Percentiles rank a stretch among this genome's conserved stretches.
Evolutionary conservation across 2,113 vertebrate genomes (phyloP).

Genomic region (Leucosticte australis): DNA sequence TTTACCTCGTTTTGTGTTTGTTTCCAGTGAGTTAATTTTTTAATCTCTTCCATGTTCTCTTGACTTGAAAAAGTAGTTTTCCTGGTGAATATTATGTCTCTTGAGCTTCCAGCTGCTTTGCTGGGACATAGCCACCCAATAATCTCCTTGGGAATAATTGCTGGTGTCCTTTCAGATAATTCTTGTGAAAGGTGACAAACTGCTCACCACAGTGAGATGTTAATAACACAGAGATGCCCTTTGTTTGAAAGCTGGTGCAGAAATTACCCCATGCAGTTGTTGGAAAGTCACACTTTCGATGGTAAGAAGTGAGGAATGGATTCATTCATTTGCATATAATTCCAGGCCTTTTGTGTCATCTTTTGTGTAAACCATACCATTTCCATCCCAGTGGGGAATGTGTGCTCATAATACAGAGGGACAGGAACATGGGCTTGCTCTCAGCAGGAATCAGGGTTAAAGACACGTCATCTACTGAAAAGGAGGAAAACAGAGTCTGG

Average conservation of each 20-base stretch:
- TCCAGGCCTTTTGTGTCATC: slow-evolving; percentile 66
- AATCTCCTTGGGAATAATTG: slow-evolving; percentile 76
- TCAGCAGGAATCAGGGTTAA: slow-evolving; percentile 4
- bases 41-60: not conserved
- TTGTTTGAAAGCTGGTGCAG: slow-evolving; percentile 62
- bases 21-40: not conserved
- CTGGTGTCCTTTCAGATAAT: slow-evolving; percentile 76
- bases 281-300: slow-evolving; percentile 54
- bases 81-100: not conserved
- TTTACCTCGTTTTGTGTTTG: not conserved
- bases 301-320: not conserved
- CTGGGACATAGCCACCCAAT: slow-evolving; percentile 57
- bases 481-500: not conserved
- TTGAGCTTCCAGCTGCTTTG: slow-evolving; percentile 37
- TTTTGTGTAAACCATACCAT: slow-evolving; percentile 66
- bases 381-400: slow-evolving; percentile 51
- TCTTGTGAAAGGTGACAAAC: slow-evolving; percentile 74
- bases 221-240: slow-evolving; percentile 73
- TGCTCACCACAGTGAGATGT: slow-evolving; percentile 65
- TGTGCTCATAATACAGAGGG: slow-evolving; percentile 15
- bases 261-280: slow-evolving; percentile 54
- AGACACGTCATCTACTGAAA: not conserved
- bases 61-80: slow-evolving; percentile 19
- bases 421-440: not conserved
- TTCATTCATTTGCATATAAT: slow-evolving; percentile 73